Base-by-base conservation (phyloP, 2,888 invertebrate genomes). In the Siphlonurus alternatus region DNA sequence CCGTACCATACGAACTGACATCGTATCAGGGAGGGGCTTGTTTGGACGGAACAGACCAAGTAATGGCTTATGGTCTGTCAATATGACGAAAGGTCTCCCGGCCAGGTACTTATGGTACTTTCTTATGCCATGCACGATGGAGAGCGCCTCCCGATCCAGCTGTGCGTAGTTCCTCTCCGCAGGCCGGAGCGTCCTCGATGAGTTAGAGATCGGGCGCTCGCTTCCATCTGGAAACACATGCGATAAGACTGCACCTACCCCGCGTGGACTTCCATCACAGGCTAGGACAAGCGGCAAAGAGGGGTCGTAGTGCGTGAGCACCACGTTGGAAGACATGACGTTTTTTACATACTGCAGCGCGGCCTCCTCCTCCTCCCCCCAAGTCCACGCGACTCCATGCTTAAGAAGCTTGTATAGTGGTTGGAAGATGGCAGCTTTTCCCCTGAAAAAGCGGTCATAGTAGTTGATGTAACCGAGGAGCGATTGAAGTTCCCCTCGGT, bases 1-100 rank as follows among this genome's bases (percentile, higher is more conserved):
- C 56, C 70, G 66, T 68, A 70, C 72, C 66, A 72, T 68, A 53
- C 71, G 67, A 53, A 71, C 70, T 7, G 73, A 70, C 25, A 72
- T 71, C 25, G 71, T 67, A 63, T 67, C 61, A 69, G 72, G 66
- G 68, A 72, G n/a, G 67, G 70, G 25, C 66, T 66, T 68, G 70
- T 69, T 68, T 5, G 70, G 69, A 56, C 70, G 69, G 20, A 76
- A 73, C 53, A 78, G 72, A 3, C 69, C 66, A 2, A 69, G 67
- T 3, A 78, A 66, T 1, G 77, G 76, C 65, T 74, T 70, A 65
- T 76, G 73, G 66, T 76, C 76, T 0, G 75, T 76, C 15, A 71
- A 20, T 2, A 76, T 65, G 0, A 65, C 69, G 61, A 73, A 71
- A 7, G 62, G 20, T 10, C 67, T 59, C 1, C 69, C 70, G 61